Percentiles rank a stretch among this genome's conserved stretches.
Conservation (phyloP, 2,888 invertebrate species). For the Amphipyra tragopoginis region DNA sequence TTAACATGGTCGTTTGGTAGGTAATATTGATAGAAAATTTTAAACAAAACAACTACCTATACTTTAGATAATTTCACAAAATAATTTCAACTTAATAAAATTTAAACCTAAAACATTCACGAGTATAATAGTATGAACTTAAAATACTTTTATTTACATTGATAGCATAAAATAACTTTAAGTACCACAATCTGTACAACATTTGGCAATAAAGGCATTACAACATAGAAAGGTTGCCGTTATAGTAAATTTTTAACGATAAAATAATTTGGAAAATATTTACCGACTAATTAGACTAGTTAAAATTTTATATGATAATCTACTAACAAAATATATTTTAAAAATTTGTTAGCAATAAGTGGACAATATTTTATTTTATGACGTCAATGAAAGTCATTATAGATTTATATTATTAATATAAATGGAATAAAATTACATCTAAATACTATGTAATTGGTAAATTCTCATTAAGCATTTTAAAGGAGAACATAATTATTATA, state of each 20-base stretch:
- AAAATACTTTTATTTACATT: slow-evolving; percentile 71
- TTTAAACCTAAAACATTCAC: slow-evolving; percentile 44
- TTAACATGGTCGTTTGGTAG: slow-evolving; percentile 57
- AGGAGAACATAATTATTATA: slow-evolving; percentile 47
- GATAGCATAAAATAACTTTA: slow-evolving; percentile 65
- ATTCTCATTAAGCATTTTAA: slow-evolving; percentile 63
- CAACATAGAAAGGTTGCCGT: slow-evolving; percentile 58
- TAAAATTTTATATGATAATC: slow-evolving; percentile 51
- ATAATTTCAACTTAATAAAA: slow-evolving; percentile 39
- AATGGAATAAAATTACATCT: slow-evolving; percentile 67
- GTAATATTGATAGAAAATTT: slow-evolving; percentile 42
- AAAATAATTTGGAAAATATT: slow-evolving; percentile 57
- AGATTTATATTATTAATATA: slow-evolving; percentile 56
- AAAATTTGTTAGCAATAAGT: slow-evolving; percentile 56
- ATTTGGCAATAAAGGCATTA: slow-evolving; percentile 70
- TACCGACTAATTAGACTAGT: slow-evolving; percentile 55
- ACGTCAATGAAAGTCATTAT: slow-evolving; percentile 60
- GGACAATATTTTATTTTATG: slow-evolving; percentile 66
- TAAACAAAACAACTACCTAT: slow-evolving; percentile 45
- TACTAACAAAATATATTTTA: slow-evolving; percentile 52
- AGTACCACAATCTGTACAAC: slow-evolving; percentile 66
- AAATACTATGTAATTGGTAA: slow-evolving; percentile 63
- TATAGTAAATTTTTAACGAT: slow-evolving; percentile 49
- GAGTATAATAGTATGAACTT: slow-evolving; percentile 49
- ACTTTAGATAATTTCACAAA: slow-evolving; percentile 32